Conservation (phyloP, 2,888 invertebrate genomes). For the Galerucella pusilla region DNA sequence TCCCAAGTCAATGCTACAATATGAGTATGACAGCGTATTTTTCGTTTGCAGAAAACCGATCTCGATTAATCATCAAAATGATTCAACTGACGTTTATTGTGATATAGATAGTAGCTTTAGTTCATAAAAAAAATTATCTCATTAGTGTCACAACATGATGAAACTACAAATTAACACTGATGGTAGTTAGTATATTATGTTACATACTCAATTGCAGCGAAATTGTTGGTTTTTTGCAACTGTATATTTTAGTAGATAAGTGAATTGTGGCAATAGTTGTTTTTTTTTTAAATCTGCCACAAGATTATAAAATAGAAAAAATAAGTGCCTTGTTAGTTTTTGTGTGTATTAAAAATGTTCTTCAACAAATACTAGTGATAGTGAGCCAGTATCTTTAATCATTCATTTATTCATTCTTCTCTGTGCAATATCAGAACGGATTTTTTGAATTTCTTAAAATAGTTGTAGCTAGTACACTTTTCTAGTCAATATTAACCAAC, state of each 20-base stretch:
- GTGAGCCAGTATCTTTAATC: no score
- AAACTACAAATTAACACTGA: neutral
- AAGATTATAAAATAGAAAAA: neutral
- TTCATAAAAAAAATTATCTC: conserved; percentile 19
- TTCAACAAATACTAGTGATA: no score
- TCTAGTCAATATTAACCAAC: no score
- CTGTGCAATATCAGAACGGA: no score
- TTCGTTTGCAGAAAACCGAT: conserved; percentile 86
- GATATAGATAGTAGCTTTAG: conserved; percentile 21
- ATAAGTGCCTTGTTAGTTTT: neutral
- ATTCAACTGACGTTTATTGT: conserved; percentile 16
- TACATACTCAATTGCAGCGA: no score
- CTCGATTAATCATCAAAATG: conserved; percentile 12
- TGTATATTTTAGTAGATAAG: neutral
- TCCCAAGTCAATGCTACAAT: conserved; percentile 90
- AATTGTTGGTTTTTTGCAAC: neutral
- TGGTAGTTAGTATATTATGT: neutral
- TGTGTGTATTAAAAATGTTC: neutral
- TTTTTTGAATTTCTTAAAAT: no score
- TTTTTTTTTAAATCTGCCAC: neutral
- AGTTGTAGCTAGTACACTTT: no score
- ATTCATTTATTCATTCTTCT: no score
- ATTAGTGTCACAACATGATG: conserved; percentile 11
- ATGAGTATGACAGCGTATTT: conserved; percentile 91
- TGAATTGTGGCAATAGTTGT: neutral